Conservation (phyloP, 2,888 invertebrate species). For the Anorthoa munda region DNA sequence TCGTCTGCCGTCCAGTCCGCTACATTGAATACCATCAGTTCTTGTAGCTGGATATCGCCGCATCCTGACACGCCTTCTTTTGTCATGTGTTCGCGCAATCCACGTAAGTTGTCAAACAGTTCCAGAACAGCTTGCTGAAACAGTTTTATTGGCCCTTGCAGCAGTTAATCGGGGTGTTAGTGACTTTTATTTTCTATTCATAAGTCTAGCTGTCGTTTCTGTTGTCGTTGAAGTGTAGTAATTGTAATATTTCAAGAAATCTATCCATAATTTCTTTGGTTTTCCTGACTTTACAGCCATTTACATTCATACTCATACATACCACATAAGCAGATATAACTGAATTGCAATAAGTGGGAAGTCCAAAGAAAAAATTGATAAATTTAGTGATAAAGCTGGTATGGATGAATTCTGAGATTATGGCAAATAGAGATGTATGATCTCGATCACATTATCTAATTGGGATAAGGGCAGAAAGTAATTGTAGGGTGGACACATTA, state of each 20-base stretch:
- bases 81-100: constrained; percentile 79
- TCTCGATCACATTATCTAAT: not conserved
- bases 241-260: not conserved
- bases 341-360: not conserved
- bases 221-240: not conserved
- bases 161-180: not conserved
- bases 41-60: constrained; percentile 76
- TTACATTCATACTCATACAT: not conserved
- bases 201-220: not conserved
- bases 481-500: not conserved
- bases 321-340: not conserved
- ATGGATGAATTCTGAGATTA: not conserved
- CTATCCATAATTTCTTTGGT: not conserved
- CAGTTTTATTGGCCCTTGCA: constrained; percentile 17
- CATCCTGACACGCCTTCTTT: constrained; percentile 77
- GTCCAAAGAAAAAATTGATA: not conserved
- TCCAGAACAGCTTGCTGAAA: constrained; percentile 84
- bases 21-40: constrained; percentile 85
- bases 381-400: not conserved
- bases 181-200: not conserved
- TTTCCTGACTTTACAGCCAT: not conserved
- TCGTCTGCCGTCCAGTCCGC: constrained; percentile 86
- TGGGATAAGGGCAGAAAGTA: not conserved
- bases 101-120: constrained; percentile 79
- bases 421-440: not conserved